Conservation (phyloP, 2,797 vertebrate genomes). For the Myotis pilosus region DNA sequence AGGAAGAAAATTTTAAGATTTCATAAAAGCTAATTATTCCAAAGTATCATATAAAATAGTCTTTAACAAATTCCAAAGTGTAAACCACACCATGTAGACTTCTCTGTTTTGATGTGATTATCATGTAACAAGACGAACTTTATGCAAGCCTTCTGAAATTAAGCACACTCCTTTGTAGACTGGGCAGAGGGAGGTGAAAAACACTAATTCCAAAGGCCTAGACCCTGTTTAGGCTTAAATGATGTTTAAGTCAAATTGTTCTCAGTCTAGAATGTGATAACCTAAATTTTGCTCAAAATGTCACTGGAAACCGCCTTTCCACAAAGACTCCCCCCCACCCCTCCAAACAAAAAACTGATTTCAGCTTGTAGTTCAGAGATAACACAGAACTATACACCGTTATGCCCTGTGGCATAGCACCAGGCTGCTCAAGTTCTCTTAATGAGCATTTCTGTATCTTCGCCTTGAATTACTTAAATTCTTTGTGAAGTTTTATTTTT, state of each 20-base stretch:
- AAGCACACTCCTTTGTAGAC: accelerated
- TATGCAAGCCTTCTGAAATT: background rate
- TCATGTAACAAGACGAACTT: background rate
- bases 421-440: background rate
- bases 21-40: background rate
- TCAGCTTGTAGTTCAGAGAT: background rate
- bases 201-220: background rate
- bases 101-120: background rate
- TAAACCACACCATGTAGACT: background rate
- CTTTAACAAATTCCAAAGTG: background rate
- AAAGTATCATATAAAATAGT: background rate
- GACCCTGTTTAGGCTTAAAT: background rate
- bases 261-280: background rate
- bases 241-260: background rate
- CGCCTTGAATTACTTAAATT: background rate
- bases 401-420: background rate
- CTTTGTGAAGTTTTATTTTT: background rate
- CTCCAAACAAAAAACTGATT: background rate
- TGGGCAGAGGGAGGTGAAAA: too few relatives aligned
- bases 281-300: background rate
- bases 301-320: background rate
- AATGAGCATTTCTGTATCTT: background rate
- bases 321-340: background rate
- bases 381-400: background rate
- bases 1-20: background rate